Evolutionary conservation across 2,113 vertebrate species (phyloP), one percentile per base, ranked within the genome.

Genomic region (Heterotis niloticus): DNA sequence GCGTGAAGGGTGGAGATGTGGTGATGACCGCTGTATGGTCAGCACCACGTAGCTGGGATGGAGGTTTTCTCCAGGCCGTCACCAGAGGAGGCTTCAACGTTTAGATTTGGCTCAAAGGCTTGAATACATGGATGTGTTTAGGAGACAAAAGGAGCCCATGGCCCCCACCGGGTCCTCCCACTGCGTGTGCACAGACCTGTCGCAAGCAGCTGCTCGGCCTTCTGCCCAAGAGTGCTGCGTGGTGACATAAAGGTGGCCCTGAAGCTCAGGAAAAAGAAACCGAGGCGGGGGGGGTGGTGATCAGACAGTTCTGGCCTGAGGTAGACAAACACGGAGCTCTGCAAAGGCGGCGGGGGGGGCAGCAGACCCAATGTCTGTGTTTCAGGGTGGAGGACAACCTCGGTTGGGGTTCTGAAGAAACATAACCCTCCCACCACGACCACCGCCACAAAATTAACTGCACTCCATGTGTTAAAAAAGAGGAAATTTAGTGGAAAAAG

Each of bases 71-170:
- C 24, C 29, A 67, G 64, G 67, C 20, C 20, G 51, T 66, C 29
- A 44, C 44, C 17, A 12, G 24, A 44, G 64, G 28, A 77, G 64
- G 23, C 5, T 29, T 29, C 29, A 17, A 29, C 29, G 66, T 29
- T 24, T 3, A 26, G 76, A 77, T 54, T 29, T 23, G 24, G 18
- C 4, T 23, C 81, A 83, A 82, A 80, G 80, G 77, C 82, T 60
- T 82, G 64, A 80, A 80, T 82, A 82, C 82, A 82, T 81, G 79
- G 79, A 72, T 75, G 72, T 76, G 73, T 77, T 78, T 77, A 75
- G 68, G 77, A 64, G 16, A 82, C 76, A 28, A 78, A 75, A 26
- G 68, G 76, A 77, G 65, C 26, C 34, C 51, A 24, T 62, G 14
- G 52, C 52, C 18, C 82, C 81, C 20, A 72, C 84, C 84, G 84